These are phyloP conservation scores for Eupithecia dodoneata DNA, from an alignment of 2,888 invertebrate genomes.

Conservation along the genomic window DNA sequence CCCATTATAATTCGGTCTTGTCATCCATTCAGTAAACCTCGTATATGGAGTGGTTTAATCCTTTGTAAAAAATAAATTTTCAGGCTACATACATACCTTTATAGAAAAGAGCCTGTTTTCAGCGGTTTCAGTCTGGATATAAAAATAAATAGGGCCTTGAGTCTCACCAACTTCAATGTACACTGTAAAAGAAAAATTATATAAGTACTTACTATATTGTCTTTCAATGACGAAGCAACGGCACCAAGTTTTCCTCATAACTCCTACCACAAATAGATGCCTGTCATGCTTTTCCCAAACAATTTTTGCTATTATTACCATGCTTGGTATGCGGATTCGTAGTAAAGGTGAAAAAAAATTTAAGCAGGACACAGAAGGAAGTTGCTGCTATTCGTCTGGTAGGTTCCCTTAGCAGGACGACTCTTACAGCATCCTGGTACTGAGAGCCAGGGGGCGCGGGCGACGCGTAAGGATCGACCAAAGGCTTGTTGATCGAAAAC, in stretches of 20 bases:
- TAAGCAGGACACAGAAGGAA: neutral
- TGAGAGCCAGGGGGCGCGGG: too few relatives aligned
- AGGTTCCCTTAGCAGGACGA: neutral
- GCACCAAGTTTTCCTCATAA: neutral
- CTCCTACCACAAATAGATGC: neutral
- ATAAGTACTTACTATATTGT: too few relatives aligned
- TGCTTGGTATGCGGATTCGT: neutral
- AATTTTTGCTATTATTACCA: neutral
- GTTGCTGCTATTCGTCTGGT: neutral
- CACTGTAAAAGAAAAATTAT: slow-evolving; percentile 77
- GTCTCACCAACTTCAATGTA: slow-evolving; percentile 88
- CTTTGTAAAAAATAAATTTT: neutral
- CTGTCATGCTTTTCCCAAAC: neutral
- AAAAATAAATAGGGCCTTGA: slow-evolving; percentile 86
- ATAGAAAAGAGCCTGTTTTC: slow-evolving; percentile 86
- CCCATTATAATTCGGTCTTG: too few relatives aligned
- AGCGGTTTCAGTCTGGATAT: slow-evolving; percentile 84
- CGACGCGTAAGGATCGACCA: too few relatives aligned
- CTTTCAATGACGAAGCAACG: neutral
- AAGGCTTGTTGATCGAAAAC: too few relatives aligned
- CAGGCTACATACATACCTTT: slow-evolving; percentile 69
- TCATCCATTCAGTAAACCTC: too few relatives aligned
- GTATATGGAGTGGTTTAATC: too few relatives aligned
- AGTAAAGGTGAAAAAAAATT: neutral
- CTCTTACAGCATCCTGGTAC: too few relatives aligned